These are phyloP conservation scores for Willowsia nigromaculata DNA, from an alignment of 2,888 invertebrate species.

Conservation along the genomic window DNA sequence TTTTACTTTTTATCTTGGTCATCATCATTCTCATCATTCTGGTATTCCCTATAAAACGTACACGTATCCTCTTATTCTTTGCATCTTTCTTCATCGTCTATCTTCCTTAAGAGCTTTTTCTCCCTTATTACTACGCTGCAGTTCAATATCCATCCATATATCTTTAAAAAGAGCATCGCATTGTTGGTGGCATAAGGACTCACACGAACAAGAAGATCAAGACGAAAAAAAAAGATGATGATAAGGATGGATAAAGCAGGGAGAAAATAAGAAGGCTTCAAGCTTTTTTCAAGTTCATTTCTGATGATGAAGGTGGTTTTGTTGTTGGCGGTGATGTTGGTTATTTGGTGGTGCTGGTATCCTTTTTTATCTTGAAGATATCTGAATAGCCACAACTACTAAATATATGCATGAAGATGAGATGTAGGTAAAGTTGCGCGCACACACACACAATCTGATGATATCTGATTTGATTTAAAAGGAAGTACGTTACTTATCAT, in stretches of 20 bases:
- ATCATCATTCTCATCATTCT: conserved; percentile 6
- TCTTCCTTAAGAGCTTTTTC: not conserved
- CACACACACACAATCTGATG: not conserved
- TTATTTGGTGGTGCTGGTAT: no score
- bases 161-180: conserved; percentile 19
- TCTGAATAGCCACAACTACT: not conserved
- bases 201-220: conserved; percentile 47
- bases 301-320: conserved; percentile 3
- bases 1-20: conserved; percentile 16
- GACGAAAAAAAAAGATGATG: conserved; percentile 15
- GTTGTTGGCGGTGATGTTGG: not conserved
- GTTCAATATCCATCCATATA: not conserved
- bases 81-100: conserved; percentile 1
- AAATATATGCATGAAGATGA: not conserved
- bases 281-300: conserved; percentile 29
- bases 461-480: conserved; percentile 29
- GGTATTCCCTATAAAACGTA: not conserved
- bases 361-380: not conserved
- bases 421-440: conserved; percentile 16
- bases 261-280: conserved; percentile 32
- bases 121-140: not conserved
- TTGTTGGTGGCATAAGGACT: conserved; percentile 65
- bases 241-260: conserved; percentile 26
- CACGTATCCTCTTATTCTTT: not conserved
- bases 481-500: conserved; percentile 14